Evolutionary conservation across 2,113 vertebrate species (phyloP).

Genomic region (Phasianus colchicus): DNA sequence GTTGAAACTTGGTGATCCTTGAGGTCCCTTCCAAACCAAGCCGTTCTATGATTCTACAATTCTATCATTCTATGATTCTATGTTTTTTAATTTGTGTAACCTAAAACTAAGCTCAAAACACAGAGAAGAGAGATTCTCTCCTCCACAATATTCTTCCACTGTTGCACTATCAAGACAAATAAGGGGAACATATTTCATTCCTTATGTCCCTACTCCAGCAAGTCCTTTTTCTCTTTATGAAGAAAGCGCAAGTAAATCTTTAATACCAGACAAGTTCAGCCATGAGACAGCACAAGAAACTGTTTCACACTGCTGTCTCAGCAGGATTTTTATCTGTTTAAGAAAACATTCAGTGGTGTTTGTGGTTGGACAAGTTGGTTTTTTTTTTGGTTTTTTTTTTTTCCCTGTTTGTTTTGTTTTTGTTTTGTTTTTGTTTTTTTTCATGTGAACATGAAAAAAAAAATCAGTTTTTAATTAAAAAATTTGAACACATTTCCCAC

Average conservation of each 20-base stretch:
- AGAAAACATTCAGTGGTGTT: not conserved
- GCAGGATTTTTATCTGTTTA: not conserved
- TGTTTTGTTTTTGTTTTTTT: not conserved
- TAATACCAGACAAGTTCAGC: not conserved
- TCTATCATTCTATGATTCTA: too few species aligned
- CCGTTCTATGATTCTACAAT: too few species aligned
- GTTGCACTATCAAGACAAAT: not conserved
- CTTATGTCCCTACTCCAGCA: not conserved
- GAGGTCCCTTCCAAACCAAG: too few species aligned
- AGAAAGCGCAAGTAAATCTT: not conserved
- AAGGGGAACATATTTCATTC: slow-evolving; percentile 24
- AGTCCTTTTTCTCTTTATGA: not conserved
- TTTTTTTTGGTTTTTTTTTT: not conserved
- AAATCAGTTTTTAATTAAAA: not conserved
- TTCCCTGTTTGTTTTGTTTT: not conserved
- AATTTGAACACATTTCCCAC: not conserved
- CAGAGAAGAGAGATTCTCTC: not conserved
- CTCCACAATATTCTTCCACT: not conserved
- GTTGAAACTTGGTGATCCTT: too few species aligned
- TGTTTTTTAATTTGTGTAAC: slow-evolving; percentile 1
- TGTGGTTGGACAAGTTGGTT: not conserved
- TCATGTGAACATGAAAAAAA: not conserved
- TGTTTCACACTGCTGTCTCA: not conserved
- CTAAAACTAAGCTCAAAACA: slow-evolving; percentile 26
- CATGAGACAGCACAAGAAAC: not conserved